phyloP scores from a whole-genome alignment of 1,140 invertebrate species.

The Zaprionus taronus region DNA sequence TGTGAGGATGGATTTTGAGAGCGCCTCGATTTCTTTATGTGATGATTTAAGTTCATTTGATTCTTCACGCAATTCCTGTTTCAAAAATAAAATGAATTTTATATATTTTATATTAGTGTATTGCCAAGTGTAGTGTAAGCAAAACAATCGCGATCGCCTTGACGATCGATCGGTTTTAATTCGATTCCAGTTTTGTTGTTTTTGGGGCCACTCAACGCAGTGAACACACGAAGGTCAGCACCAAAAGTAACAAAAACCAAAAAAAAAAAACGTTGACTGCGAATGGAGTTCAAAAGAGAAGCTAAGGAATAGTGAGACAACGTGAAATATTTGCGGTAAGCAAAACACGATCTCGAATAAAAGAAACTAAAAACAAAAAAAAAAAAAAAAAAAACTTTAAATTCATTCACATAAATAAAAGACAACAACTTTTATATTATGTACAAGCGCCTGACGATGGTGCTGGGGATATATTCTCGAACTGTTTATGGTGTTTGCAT shows the following conservation, averaged over 20 bases:
- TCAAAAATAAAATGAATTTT: conserved; percentile 24
- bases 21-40: conserved; percentile 86
- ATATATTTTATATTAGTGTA: conserved; percentile 6
- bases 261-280: conserved; percentile 1
- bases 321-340: conserved; percentile 30
- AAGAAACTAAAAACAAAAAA: conserved; percentile 30
- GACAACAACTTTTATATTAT: conserved; percentile 19
- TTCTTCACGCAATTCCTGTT: conserved; percentile 87
- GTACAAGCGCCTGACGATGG: neutral
- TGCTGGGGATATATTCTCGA: neutral
- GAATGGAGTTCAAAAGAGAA: conserved; percentile 22
- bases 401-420: conserved; percentile 15
- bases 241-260: conserved; percentile 24
- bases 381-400: conserved; percentile 27
- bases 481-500: conserved; percentile 56
- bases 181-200: conserved; percentile 61
- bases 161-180: conserved; percentile 38
- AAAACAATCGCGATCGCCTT: conserved; percentile 3
- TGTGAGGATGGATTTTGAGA: conserved; percentile 86
- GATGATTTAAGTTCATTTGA: conserved; percentile 86
- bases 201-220: conserved; percentile 18
- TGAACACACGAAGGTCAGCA: conserved; percentile 47
- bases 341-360: conserved; percentile 16
- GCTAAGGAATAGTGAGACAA: conserved; percentile 16
- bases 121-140: neutral